Evolutionary conservation across 2,888 invertebrate genomes (phyloP), one percentile per base, ranked within the genome.

Genomic region (Cenopis cana): DNA sequence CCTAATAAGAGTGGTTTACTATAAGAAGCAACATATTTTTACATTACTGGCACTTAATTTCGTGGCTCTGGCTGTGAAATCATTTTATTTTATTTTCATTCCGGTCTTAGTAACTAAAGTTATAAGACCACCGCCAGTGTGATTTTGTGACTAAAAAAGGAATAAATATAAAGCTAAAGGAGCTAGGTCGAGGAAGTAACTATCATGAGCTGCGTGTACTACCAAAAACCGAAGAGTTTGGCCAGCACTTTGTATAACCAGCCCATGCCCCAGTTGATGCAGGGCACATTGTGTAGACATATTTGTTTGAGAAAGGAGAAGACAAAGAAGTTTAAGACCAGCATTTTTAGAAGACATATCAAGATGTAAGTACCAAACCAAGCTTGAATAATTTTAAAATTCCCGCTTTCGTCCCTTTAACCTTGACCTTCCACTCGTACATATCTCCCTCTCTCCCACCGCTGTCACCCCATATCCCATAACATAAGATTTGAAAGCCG

Each of bases 171-270:
- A 54, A 41, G 49, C 33, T 50, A 20, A 56, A 60, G 33, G 61
- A 54, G 50, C 68, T 55, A 73, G 72, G 59, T 55, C 38, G 46
- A 29, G 56, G 66, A 66, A 68, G 69, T 54, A 67, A 74, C 78
- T 89, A 91, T 82, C 86, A 91, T 91, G 91, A 89, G 84, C 90
- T 83, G 81, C 86, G 86, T 78, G 76, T 83, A 83, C 76, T 79
- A 74, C 73, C 81, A 83, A 82, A 75, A 82, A 81, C 76, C 82
- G 72, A 84, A 81, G 76, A 85, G 82, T 81, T 73, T 80, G 74
- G 76, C 79, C 38, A 78, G 82, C 73, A 84, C 81, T 57, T 79
- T 79, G 79, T 78, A 82, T 81, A 79, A 82, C 80, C 80, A 82
- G 77, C 73, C 74, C 36, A 76, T 77, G 68, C 77, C 81, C 73